phyloP scores from a whole-genome alignment of 2,113 vertebrate genomes.

The Gulo gulo region DNA sequence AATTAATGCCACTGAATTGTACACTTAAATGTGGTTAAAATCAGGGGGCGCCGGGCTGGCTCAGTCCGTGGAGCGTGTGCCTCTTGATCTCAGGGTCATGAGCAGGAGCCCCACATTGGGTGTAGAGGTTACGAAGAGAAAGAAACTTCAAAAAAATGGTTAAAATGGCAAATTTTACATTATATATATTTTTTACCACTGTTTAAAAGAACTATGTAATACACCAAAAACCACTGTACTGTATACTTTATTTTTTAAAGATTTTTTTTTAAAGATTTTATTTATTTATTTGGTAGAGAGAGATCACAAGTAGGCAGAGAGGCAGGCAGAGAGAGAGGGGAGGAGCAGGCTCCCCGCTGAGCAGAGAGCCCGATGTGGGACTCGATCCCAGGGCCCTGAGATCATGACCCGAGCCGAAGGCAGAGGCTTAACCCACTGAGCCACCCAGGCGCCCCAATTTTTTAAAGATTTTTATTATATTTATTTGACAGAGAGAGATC shows the following conservation, averaged over 20 bases:
- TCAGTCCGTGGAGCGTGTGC: background rate
- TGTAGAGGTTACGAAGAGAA: background rate
- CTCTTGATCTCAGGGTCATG: background rate
- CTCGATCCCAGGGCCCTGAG: no score
- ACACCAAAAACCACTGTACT: background rate
- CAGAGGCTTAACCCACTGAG: no score
- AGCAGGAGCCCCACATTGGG: background rate
- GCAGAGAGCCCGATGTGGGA: fast-evolving
- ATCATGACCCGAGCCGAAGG: no score
- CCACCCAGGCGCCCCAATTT: background rate
- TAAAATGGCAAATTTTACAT: background rate
- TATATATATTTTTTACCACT: background rate
- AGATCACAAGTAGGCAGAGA: no score
- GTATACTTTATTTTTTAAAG: background rate
- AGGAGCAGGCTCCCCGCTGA: no score
- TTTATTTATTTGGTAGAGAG: no score
- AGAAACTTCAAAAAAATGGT: background rate
- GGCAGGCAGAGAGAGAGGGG: no score
- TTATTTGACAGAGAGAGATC: no score
- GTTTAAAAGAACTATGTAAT: background rate
- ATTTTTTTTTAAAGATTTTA: no score
- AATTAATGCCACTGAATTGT: background rate
- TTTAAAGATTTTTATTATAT: no score
- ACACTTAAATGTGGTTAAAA: background rate
- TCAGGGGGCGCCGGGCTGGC: background rate